Evolutionary conservation across 1,140 invertebrate species (phyloP), one percentile per base, ranked within the genome.

Genomic region (Drosophila watanabei): DNA sequence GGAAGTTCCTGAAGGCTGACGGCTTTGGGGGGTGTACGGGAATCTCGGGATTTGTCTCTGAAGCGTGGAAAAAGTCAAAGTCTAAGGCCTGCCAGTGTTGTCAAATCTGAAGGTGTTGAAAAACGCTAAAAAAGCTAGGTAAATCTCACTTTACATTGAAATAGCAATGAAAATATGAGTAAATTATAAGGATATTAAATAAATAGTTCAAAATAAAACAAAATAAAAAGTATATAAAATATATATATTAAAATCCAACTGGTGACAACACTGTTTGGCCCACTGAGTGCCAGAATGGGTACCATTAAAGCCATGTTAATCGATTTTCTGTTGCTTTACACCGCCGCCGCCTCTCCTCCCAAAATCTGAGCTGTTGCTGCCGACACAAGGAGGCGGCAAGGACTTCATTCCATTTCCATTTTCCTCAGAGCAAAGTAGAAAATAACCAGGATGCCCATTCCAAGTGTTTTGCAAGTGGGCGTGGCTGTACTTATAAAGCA

Each of bases 281-380:
- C 14, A 32, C 14, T 54, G 30, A 30, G 14, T 33, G 28, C 10
- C n/a, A 14, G 49, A 37, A 30, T 37, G 33, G 16, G 59, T 28
- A 46, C 63, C 77, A 87, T 87, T 87, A 82, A 87, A 80, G 79
- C 83, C 79, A 70, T 87, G 83, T 87, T 87, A 87, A 87, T 87
- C 83, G 83, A 87, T 87, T 87, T 87, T 87, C 75, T 87, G 79
- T 79, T 86, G 83, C 83, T 66, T 75, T 59, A 78, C 76, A 76
- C 45, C 52, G 49, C 54, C 77, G n/a, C 35, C 63, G 62, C 46
- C n/a, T 18, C 35, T 4, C 20, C 24, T 5, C 28, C 33, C 37
- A 18, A 33, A 18, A 20, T 39, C 43, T 45, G 54, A 60, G 68
- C 79, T 81, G 73, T 77, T 54, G 51, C 30, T 77, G 80, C 69